Evolutionary conservation across 2,888 invertebrate species (phyloP).

Genomic region (Seladonia tumulorum): DNA sequence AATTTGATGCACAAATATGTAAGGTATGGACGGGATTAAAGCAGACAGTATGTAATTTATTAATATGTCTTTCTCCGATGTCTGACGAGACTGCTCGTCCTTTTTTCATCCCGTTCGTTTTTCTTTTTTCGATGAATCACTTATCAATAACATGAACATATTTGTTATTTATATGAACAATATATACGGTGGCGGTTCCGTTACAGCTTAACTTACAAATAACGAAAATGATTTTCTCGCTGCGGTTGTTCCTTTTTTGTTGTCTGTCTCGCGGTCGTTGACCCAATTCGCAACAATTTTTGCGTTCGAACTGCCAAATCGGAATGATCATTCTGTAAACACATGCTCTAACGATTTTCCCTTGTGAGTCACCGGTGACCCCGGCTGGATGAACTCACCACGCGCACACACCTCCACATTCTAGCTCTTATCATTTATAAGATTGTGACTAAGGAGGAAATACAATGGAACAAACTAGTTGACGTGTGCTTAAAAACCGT

Average conservation of each 20-base stretch:
- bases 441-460: conserved; percentile 53
- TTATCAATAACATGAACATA: no score
- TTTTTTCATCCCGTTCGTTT: no score
- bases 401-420: conserved; percentile 17
- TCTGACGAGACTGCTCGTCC: no score
- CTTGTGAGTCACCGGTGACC: conserved; percentile 53
- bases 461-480: conserved; percentile 36
- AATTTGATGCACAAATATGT: neutral
- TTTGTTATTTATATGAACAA: no score
- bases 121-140: no score
- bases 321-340: conserved; percentile 38
- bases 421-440: conserved; percentile 42
- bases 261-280: neutral
- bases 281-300: neutral
- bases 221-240: neutral
- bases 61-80: no score
- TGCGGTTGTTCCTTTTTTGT: no score
- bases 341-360: conserved; percentile 40
- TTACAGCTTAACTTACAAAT: no score
- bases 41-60: no score
- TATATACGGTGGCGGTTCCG: no score
- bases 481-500: conserved; percentile 3
- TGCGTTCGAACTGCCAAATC: neutral
- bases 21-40: no score
- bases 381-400: conserved; percentile 52